Evolutionary conservation across 2,888 invertebrate species (phyloP), one percentile per base, ranked within the genome.

Genomic region (Oasisia sp.): DNA sequence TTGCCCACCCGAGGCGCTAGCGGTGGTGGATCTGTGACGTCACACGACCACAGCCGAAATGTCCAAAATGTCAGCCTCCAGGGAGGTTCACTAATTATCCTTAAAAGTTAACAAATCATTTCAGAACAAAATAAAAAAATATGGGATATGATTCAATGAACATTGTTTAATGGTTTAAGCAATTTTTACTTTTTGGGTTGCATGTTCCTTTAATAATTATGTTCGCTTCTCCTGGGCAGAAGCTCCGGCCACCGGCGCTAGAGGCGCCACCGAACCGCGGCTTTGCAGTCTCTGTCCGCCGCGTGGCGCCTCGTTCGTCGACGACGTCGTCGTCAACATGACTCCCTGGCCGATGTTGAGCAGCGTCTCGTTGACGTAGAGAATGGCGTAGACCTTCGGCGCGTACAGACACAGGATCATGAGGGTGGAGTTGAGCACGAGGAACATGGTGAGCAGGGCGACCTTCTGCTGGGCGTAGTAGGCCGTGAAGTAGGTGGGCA

Each of bases 361-460:
- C 14, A 58, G 12, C n/a, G 38, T 32, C n/a, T 92, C 92, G 74
- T 92, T 58, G 19, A 92, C 91, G 92, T 94, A 95, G 12, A 94
- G 93, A 32, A 92, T 14, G 7, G 94, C 94, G 93, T 94, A 93
- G 14, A 95, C 93, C 74, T 95, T 94, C 27, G 95, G 95, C 74
- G 95, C 89, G 92, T 95, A 95, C 14, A 95, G 93, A 93, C 95
- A 95, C 50, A 94, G 92, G 19, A 95, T 91, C 32, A 93, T 94
- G 0, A 95, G 95, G 1, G 94, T 94, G 32, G 94, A 94, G 93
- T 95, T 95, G 32, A 95, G 90, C 19, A 95, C 92, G 9, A 95
- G 92, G 0, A 94, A 94, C n/a, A 94, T 92, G 91, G 95, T 93
- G 32, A 93, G 91, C 5, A 93, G 92, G 19, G 92, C 38, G 19